Evolutionary conservation across 2,888 invertebrate species (phyloP), one percentile per base, ranked within the genome.

Genomic region (Chrysotoxum bicinctum): DNA sequence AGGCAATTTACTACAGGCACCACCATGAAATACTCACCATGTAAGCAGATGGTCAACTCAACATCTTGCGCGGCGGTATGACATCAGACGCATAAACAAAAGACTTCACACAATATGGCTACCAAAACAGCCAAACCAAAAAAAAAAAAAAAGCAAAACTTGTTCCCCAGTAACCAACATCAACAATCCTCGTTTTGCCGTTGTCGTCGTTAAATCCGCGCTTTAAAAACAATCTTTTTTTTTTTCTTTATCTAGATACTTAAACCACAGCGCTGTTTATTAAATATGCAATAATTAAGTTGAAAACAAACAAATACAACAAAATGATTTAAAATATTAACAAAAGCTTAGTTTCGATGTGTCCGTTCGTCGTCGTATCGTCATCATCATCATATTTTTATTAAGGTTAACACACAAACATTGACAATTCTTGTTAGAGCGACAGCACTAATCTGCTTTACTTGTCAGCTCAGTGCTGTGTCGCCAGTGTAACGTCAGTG

Each of bases 51-150:
- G 83, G 83, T 75, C 79, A 84, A 64, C 43, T 30, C 40, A 40
- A 50, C 52, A 56, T 37, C 64, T 48, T 66, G n/a, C 19, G 35
- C 50, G 23, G 23, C 50, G 35, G 73, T 62, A 85, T 85, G 85
- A 85, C 85, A 81, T 85, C 85, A 85, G 73, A 85, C 80, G 77
- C 68, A 73, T 80, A 81, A 79, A 79, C 76, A 81, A 85, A 80
- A 81, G 64, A 80, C 40, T 68, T 76, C 48, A 50, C 66, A 66
- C 66, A 66, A 66, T 58, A 68, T 69, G 66, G 58, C 30, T 58
- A 66, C 58, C 56, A 68, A 72, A 76, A 72, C 60, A 80, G 37
- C 66, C 9, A 60, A 40, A 62, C 23, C 10, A 35, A 12, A n/a
- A 23, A 62, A 40, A 16, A 40, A 62, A 45, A 45, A 35, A 43